These are phyloP conservation scores for Montipora sp. DNA, from an alignment of 64 coral and sea anemone species.

Conservation along the genomic window DNA sequence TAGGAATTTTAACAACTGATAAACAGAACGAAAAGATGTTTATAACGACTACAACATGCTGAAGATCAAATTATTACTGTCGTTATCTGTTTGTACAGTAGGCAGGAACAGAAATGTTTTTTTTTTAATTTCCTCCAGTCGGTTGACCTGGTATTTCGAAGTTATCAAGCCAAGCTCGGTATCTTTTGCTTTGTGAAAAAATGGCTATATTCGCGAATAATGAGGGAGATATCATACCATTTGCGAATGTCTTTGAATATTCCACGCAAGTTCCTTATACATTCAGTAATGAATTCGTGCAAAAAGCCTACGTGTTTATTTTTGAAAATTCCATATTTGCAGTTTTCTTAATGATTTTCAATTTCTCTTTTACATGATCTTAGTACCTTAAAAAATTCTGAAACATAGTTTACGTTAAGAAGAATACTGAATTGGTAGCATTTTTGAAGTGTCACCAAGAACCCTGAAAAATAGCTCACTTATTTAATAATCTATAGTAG, in stretches of 20 bases:
- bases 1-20: neutral
- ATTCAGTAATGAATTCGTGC: constrained; percentile 7
- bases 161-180: neutral
- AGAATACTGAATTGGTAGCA: too few relatives aligned
- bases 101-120: neutral
- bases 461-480: neutral
- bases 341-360: too few relatives aligned
- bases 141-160: neutral
- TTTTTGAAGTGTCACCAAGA: too few relatives aligned
- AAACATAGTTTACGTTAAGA: too few relatives aligned
- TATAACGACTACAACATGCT: neutral
- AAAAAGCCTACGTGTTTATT: constrained; percentile 7
- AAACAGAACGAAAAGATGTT: neutral
- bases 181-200: neutral
- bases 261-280: neutral
- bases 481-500: constrained; percentile 42
- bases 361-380: neutral
- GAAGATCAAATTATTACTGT: neutral
- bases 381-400: too few relatives aligned
- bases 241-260: neutral
- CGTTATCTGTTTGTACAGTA: constrained; percentile 1
- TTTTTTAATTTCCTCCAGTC: neutral
- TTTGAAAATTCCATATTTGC: neutral
- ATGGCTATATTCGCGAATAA: neutral
- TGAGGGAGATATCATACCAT: neutral